Conservation (phyloP, 2,888 invertebrate species). For the Isotomurus palustris region DNA sequence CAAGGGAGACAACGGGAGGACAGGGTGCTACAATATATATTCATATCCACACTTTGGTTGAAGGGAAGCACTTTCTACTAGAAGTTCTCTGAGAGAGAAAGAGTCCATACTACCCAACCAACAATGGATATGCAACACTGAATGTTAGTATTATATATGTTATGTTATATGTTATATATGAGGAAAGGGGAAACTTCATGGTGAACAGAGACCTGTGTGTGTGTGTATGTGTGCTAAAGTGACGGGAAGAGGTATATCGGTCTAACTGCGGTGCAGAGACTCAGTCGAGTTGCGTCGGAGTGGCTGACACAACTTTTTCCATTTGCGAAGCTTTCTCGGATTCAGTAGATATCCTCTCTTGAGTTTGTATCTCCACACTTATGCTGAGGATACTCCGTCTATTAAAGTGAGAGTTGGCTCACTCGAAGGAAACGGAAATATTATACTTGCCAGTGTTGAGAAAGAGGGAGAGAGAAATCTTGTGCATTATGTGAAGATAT, state of each 20-base stretch:
- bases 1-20: not conserved
- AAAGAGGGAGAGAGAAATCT: too few species aligned
- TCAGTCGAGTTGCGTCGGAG: constrained; percentile 14
- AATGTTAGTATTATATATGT: too few species aligned
- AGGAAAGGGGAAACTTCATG: not conserved
- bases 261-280: too few species aligned
- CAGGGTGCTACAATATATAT: constrained; percentile 9
- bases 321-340: not conserved
- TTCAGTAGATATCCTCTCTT: not conserved
- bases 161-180: not conserved
- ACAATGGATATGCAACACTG: too few species aligned
- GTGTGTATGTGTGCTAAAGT: constrained; percentile 1
- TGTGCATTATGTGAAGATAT: too few species aligned
- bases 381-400: not conserved
- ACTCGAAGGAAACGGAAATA: too few species aligned
- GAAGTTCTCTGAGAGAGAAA: not conserved
- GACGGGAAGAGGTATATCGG: constrained; percentile 3
- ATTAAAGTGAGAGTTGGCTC: not conserved
- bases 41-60: not conserved
- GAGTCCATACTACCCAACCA: not conserved
- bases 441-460: too few species aligned
- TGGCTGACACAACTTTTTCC: not conserved
- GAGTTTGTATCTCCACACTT: too few species aligned
- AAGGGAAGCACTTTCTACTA: not conserved
- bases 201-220: not conserved